These are phyloP conservation scores for Hestina assimilis DNA, from an alignment of 1,140 invertebrate genomes.

Conservation along the genomic window DNA sequence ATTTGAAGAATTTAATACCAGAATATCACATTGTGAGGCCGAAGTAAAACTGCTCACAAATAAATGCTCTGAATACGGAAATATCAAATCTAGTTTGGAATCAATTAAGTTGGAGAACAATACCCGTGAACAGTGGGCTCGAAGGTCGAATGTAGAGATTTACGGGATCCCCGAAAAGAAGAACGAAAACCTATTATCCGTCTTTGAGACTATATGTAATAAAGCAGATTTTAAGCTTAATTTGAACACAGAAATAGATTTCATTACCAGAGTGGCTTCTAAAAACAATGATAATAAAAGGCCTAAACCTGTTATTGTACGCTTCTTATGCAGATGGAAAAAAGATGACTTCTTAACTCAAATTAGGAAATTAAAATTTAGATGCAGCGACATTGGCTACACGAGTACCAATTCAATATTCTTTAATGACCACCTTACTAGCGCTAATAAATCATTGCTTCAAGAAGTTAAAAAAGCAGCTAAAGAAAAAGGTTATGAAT, in stretches of 20 bases:
- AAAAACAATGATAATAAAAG: neutral
- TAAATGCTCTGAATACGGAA: neutral
- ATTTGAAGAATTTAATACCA: neutral
- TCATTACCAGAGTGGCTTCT: neutral
- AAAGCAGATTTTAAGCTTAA: neutral
- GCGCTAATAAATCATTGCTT: neutral
- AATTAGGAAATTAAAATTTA: neutral
- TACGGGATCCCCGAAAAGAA: conserved; percentile 7
- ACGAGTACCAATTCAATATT: neutral
- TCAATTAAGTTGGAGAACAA: neutral
- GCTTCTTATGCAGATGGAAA: conserved; percentile 5
- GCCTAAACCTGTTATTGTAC: conserved; percentile 4
- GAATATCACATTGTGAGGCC: neutral
- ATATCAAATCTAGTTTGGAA: neutral
- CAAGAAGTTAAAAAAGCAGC: neutral
- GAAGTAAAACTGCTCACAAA: neutral
- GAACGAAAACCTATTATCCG: neutral
- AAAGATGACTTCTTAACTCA: neutral
- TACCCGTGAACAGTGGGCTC: conserved; percentile 4
- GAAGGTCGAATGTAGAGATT: conserved; percentile 3
- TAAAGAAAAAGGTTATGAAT: neutral
- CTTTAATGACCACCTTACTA: neutral
- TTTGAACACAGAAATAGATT: neutral
- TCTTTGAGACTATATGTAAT: neutral
- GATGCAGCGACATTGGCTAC: neutral